These are phyloP conservation scores for Riparia riparia DNA, from an alignment of 2,113 vertebrate genomes.

Conservation along the genomic window DNA sequence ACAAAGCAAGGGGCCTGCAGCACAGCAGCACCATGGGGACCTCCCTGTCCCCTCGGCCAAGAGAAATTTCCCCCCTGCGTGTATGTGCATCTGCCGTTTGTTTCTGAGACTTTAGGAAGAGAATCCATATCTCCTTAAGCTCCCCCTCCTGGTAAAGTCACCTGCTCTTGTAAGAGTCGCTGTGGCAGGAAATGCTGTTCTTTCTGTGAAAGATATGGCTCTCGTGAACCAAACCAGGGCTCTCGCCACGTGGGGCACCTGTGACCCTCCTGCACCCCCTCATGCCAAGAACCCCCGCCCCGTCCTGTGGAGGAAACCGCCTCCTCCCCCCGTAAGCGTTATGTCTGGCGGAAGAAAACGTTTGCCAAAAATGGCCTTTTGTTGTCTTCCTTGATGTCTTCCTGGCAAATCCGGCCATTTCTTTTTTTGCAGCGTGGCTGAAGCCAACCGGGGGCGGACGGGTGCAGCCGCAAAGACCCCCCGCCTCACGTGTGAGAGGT, in stretches of 20 bases:
- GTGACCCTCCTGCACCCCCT: not conserved
- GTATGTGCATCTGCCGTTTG: not conserved
- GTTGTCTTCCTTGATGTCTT: conserved; percentile 72
- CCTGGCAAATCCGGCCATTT: conserved; percentile 60
- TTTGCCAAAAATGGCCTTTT: conserved; percentile 62
- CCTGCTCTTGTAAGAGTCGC: not conserved
- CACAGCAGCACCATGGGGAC: not conserved
- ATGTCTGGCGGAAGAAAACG: not conserved
- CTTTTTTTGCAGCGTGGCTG: conserved; percentile 11
- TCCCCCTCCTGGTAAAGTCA: conserved; percentile 21
- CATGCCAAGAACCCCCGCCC: conserved; percentile 41
- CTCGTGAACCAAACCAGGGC: conserved; percentile 29
- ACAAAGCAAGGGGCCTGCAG: not conserved
- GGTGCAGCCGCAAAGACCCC: not conserved
- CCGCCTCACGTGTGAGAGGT: not conserved
- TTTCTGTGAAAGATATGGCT: conserved; percentile 76
- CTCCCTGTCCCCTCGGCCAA: not conserved
- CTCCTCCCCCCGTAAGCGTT: not conserved
- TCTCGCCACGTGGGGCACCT: not conserved
- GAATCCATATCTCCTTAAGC: not conserved
- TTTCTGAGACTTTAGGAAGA: conserved; percentile 8
- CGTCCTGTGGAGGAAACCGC: conserved; percentile 34
- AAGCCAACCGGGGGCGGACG: rapidly evolving
- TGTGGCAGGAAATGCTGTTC: conserved; percentile 66
- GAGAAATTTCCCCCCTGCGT: not conserved